These are phyloP conservation scores for Rhinolophus sinicus DNA, from an alignment of 2,113 vertebrate genomes.

Conservation along the genomic window DNA sequence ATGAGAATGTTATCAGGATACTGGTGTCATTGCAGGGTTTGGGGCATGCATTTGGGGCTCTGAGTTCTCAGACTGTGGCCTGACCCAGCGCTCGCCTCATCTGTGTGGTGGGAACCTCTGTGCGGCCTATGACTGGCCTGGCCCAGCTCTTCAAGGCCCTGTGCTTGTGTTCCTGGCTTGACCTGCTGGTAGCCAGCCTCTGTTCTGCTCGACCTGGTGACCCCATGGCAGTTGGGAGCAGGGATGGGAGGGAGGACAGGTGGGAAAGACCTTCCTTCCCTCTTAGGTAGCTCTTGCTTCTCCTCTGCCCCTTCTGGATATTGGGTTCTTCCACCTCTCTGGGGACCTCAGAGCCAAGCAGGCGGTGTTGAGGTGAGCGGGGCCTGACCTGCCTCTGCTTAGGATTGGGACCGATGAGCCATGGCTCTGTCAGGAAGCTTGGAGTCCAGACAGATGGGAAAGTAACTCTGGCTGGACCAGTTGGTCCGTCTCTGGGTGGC, in stretches of 20 bases:
- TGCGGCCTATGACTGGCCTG: neutral
- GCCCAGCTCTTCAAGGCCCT: neutral
- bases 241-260: neutral
- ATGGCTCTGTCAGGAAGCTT: neutral
- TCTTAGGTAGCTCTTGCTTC: neutral
- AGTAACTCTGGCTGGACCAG: neutral
- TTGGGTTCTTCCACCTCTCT: fast-evolving
- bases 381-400: neutral
- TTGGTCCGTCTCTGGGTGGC: no score
- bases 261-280: neutral
- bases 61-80: neutral
- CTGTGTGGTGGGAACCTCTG: neutral
- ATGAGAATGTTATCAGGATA: neutral
- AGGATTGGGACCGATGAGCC: neutral
- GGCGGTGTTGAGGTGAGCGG: fast-evolving
- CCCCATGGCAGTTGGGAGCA: neutral
- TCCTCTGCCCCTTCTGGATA: fast-evolving
- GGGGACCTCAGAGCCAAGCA: neutral
- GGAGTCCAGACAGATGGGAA: neutral
- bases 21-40: neutral
- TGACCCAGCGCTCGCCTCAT: neutral
- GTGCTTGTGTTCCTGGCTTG: neutral
- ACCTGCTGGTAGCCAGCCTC: neutral
- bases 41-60: fast-evolving
- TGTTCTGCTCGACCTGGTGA: neutral